Percentiles rank a stretch among this genome's conserved stretches.
These are phyloP conservation scores for Catharus fuscescens DNA, from an alignment of 2,113 vertebrate species.

Conservation along the genomic window DNA sequence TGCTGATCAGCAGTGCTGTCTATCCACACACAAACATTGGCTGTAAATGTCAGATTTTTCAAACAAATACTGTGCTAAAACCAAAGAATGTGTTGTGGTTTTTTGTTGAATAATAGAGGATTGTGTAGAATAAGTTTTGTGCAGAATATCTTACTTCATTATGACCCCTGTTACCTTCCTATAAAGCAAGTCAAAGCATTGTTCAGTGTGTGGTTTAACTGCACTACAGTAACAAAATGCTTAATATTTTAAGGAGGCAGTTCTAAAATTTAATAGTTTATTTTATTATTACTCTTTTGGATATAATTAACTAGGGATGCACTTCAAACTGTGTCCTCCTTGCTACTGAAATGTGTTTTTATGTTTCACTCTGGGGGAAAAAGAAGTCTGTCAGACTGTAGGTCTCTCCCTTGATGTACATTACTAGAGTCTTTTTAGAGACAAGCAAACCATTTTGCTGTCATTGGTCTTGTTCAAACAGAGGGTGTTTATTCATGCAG, in stretches of 20 bases:
- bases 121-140: not conserved
- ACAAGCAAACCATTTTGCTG: slow-evolving; percentile 94
- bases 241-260: slow-evolving; percentile 76
- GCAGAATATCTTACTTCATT: not conserved
- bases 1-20: not conserved
- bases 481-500: slow-evolving; percentile 87
- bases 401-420: slow-evolving; percentile 89
- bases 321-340: slow-evolving; percentile 61
- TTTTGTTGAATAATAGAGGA: not conserved
- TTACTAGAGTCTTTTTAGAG: slow-evolving; percentile 95
- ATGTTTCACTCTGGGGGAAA: slow-evolving; percentile 80
- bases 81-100: not conserved
- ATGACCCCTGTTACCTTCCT: not conserved
- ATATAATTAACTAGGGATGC: slow-evolving; percentile 74
- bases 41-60: not conserved
- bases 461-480: slow-evolving; percentile 93
- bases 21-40: not conserved
- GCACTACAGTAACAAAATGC: slow-evolving; percentile 45
- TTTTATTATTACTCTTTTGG: slow-evolving; percentile 79
- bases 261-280: slow-evolving; percentile 81
- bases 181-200: not conserved
- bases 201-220: slow-evolving; percentile 50
- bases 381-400: slow-evolving; percentile 83
- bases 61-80: not conserved
- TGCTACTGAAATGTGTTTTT: slow-evolving; percentile 65